Evolutionary conservation across 1,140 invertebrate species (phyloP).

Genomic region (Melipona quadrifasciata): DNA sequence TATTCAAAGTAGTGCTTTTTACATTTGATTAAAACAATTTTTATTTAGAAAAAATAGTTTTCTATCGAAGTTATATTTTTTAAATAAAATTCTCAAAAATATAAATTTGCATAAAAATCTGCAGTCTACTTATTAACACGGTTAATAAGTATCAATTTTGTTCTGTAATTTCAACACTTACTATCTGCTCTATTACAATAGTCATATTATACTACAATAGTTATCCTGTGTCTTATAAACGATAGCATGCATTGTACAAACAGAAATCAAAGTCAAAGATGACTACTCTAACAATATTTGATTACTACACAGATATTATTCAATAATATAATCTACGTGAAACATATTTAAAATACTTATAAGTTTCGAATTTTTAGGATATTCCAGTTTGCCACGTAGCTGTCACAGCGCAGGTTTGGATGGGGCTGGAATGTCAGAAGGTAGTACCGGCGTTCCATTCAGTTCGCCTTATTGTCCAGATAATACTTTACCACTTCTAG

Average conservation of each 20-base stretch:
- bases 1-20: too few species aligned
- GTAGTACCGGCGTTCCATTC: constrained; percentile 74
- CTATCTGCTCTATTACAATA: neutral
- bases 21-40: too few species aligned
- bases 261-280: neutral
- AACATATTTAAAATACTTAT: neutral
- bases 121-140: too few species aligned
- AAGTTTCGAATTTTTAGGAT: constrained; percentile 82
- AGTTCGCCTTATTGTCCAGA: constrained; percentile 82
- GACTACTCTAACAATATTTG: too few species aligned
- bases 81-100: too few species aligned
- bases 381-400: constrained; percentile 91
- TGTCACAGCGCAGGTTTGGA: constrained; percentile 84
- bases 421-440: constrained; percentile 83
- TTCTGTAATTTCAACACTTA: neutral
- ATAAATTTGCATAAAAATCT: too few species aligned
- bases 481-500: constrained; percentile 82
- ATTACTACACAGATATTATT: too few species aligned
- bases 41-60: too few species aligned
- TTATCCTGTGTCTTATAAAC: neutral
- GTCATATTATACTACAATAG: too few species aligned
- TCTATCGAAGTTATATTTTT: too few species aligned
- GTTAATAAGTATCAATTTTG: neutral
- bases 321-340: too few species aligned
- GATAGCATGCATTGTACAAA: neutral